Evolutionary conservation across 2,113 vertebrate species (phyloP).

Genomic region (Ictalurus punctatus): DNA sequence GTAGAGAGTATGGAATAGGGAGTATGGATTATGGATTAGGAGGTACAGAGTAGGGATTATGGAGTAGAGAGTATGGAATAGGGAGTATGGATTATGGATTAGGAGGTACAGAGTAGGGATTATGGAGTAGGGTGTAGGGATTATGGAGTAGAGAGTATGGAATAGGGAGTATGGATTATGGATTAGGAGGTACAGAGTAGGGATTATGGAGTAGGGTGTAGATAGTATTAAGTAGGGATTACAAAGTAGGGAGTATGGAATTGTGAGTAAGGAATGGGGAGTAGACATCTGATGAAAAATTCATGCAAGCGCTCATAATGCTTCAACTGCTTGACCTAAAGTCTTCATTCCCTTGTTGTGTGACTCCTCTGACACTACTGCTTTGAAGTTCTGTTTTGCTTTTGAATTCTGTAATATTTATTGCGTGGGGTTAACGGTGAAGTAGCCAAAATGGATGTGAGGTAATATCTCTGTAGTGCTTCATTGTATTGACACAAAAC

Average conservation of each 20-base stretch:
- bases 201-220: background rate
- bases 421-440: background rate
- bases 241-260: background rate
- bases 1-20: background rate
- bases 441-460: background rate
- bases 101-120: fast-evolving
- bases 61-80: no score
- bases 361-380: background rate
- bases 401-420: background rate
- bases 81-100: no score
- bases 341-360: background rate
- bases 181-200: background rate
- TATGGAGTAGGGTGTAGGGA: background rate
- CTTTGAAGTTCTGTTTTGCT: background rate
- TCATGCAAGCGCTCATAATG: background rate
- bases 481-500: background rate
- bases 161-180: background rate
- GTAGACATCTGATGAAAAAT: background rate
- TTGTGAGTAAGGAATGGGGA: background rate
- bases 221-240: background rate
- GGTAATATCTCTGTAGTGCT: background rate
- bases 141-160: background rate
- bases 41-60: background rate
- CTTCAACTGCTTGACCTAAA: background rate
- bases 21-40: background rate